Base-by-base conservation (phyloP, 2,888 invertebrate species). In the Idaea biselata region DNA sequence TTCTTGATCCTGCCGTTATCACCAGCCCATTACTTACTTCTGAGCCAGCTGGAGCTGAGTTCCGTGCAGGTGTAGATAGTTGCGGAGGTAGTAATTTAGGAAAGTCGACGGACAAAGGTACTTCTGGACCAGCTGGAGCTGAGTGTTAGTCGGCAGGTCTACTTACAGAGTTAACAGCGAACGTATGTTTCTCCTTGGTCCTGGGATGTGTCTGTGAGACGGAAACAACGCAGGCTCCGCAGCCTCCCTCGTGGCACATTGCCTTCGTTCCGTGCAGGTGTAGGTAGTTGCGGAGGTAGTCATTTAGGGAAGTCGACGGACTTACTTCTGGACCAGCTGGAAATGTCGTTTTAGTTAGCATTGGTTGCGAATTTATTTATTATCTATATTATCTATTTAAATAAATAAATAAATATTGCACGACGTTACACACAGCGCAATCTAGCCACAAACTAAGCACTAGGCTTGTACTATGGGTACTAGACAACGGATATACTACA, bases 241-340 rank as follows among this genome's bases (percentile, higher is more conserved):
- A 96, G 5, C 95, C 96, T 1, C 95, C 96, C 79, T 96, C 95
- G 18, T 93, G 88, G 72, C 95, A 96, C 95, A 95, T 95, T 18
- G 87, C 88, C 77, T 96, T 96, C 0, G 95, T 95, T 55, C 95
- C 95, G 55, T 90, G 91, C 0, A 95, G 84, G 58, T 93, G 90
- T 0, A 94, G 88, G 69, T 91, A 79, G 31, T 94, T 84, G 4
- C 95, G 88, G 1, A 95, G 87, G 76, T 94, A 96, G 44, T 93
- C 89, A 68, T 95, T 95, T 14, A 95, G 84, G 4, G 93, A 86
- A 0, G 93, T 93, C 55, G 77, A 84, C 0, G 82, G 74, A 60
- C 80, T 86, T 3, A 94, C 85, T 58, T 87, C 86, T 0, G 79
- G 60, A 6, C 82, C 82, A 32, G 77, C 83, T 84, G 73, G 11